Conservation (phyloP, 2,888 invertebrate species). For the Oxytorus armatus region DNA sequence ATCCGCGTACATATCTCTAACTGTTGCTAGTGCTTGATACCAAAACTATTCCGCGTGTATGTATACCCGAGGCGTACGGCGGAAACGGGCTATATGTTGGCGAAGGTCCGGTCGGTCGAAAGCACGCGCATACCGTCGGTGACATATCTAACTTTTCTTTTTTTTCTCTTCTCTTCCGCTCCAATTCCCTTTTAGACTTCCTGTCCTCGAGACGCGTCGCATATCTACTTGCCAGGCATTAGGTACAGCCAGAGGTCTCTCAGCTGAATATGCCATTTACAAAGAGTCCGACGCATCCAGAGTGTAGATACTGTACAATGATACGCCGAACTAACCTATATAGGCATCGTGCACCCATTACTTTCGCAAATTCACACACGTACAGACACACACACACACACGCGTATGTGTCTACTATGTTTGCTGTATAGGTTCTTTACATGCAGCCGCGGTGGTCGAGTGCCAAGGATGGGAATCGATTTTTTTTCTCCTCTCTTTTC, state of each 20-base stretch:
- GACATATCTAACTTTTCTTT: slow-evolving; percentile 1
- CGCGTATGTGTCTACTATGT: not conserved
- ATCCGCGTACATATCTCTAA: slow-evolving; percentile 1
- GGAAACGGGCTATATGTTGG: slow-evolving; percentile 11
- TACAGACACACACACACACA: not conserved
- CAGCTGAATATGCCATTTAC: slow-evolving; percentile 48
- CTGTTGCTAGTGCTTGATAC: slow-evolving; percentile 11
- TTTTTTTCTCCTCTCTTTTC: slow-evolving; percentile 55
- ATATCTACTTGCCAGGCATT: slow-evolving; percentile 54
- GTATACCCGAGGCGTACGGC: slow-evolving; percentile 4
- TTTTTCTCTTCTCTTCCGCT: slow-evolving; percentile 42
- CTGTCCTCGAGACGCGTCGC: slow-evolving; percentile 37
- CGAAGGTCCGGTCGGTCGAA: not conserved
- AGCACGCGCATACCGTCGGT: not conserved
- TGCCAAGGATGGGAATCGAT: slow-evolving; percentile 67
- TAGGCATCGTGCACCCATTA: not conserved
- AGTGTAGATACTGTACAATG: not conserved
- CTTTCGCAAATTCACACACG: not conserved
- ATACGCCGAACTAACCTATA: not conserved
- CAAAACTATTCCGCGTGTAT: not conserved
- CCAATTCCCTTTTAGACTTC: slow-evolving; percentile 59
- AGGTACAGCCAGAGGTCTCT: not conserved
- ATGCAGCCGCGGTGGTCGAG: slow-evolving; percentile 54
- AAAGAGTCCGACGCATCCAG: slow-evolving; percentile 27
- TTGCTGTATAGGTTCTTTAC: slow-evolving; percentile 51